These are phyloP conservation scores for Minunthozetes semirufus DNA, from an alignment of 2,888 invertebrate species.

Conservation along the genomic window DNA sequence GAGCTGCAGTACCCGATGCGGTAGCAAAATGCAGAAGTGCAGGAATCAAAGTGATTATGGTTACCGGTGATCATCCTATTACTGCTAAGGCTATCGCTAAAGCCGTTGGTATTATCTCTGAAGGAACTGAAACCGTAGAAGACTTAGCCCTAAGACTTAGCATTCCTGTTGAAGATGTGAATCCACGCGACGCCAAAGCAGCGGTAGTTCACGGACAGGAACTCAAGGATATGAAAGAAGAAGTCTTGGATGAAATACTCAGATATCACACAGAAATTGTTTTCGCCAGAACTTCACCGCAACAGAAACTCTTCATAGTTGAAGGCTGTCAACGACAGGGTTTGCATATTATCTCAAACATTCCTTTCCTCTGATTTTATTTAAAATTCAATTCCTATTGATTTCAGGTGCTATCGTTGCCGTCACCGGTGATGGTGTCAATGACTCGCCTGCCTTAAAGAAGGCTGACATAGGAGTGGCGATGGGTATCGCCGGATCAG, in stretches of 20 bases:
- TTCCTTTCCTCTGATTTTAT: too few species aligned
- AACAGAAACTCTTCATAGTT: slow-evolving; percentile 49
- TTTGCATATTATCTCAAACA: too few species aligned
- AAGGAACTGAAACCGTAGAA: slow-evolving; percentile 78
- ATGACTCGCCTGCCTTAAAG: slow-evolving; percentile 45
- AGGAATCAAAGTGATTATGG: slow-evolving; percentile 91
- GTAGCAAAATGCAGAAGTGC: slow-evolving; percentile 95
- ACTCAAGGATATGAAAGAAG: slow-evolving; percentile 51
- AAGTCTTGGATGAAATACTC: slow-evolving; percentile 51
- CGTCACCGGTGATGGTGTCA: slow-evolving; percentile 46
- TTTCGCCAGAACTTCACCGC: slow-evolving; percentile 52
- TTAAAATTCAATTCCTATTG: too few species aligned
- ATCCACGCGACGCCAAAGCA: slow-evolving; percentile 48
- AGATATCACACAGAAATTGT: slow-evolving; percentile 52
- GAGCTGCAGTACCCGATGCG: slow-evolving; percentile 94
- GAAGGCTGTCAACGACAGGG: slow-evolving; percentile 44
- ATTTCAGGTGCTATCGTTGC: slow-evolving; percentile 45
- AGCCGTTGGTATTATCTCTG: slow-evolving; percentile 87
- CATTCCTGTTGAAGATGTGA: slow-evolving; percentile 56
- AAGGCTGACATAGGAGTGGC: slow-evolving; percentile 46
- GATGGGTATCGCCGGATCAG: slow-evolving; percentile 45
- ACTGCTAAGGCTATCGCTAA: slow-evolving; percentile 93
- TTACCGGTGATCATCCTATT: slow-evolving; percentile 90
- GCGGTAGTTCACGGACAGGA: slow-evolving; percentile 46
- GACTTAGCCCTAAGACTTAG: slow-evolving; percentile 86